A percentile compares a stretch with the other conserved stretches of the same genome.
phyloP scores from a whole-genome alignment of 37 sponge, comb jelly and placozoan genomes.

The Amphimedon queenslandica region DNA sequence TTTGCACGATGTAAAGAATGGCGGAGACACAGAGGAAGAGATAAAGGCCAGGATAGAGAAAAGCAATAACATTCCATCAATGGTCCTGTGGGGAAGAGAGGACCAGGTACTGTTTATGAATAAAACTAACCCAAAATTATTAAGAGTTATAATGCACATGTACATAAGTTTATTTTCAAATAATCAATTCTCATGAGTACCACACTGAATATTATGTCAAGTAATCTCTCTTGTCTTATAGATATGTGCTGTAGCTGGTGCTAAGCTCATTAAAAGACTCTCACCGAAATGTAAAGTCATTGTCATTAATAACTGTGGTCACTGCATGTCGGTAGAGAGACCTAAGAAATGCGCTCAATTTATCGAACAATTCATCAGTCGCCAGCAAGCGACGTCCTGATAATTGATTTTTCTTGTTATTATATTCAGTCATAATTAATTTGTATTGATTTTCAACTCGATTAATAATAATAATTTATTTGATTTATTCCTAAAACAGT shows the following conservation, averaged over 20 bases:
- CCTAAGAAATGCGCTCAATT: slow-evolving; percentile 56
- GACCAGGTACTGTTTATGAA: slow-evolving; percentile 39
- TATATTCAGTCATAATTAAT: no score
- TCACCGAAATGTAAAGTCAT: slow-evolving; percentile 29
- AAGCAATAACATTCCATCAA: slow-evolving; percentile 9
- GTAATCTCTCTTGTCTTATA: slow-evolving; percentile 2
- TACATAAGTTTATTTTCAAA: no score
- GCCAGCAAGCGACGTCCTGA: no score
- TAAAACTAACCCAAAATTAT: no score
- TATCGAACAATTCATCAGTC: slow-evolving; percentile 40
- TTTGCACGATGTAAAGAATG: background rate
- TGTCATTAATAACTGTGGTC: slow-evolving; percentile 67
- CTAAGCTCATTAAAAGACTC: slow-evolving; percentile 27
- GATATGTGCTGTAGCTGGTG: slow-evolving; percentile 72
- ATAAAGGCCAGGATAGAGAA: background rate
- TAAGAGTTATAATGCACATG: no score
- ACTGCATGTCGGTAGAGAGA: slow-evolving; percentile 60
- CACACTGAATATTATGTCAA: background rate
- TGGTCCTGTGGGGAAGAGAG: slow-evolving; percentile 57
- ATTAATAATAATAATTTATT: no score
- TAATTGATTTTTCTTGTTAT: no score
- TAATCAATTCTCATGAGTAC: no score
- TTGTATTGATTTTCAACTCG: no score
- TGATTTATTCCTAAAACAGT: no score
- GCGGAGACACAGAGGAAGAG: background rate